Evolutionary conservation across 1,140 invertebrate species (phyloP).

Genomic region (Zaprionus tsacasi): DNA sequence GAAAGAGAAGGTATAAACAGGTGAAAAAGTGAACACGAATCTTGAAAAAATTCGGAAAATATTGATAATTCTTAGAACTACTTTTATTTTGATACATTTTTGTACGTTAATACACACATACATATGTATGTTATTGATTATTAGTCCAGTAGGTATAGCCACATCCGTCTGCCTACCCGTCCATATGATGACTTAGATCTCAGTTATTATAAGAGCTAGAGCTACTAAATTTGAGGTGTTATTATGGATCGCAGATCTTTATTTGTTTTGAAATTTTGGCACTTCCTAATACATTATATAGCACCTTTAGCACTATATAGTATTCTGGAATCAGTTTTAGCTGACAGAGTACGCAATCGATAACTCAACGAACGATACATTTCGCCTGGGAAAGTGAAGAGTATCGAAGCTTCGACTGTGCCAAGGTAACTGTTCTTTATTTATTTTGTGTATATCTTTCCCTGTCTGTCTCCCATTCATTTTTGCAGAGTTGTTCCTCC

Average conservation of each 20-base stretch:
- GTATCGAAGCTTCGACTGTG: background rate
- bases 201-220: background rate
- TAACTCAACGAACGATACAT: background rate
- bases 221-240: background rate
- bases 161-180: background rate
- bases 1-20: no score
- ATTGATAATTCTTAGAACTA: no score
- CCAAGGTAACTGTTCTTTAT: conserved; percentile 5
- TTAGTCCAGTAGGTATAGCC: background rate
- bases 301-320: no score
- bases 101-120: no score
- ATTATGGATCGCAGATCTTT: background rate
- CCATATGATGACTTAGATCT: background rate
- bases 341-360: background rate
- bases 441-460: background rate
- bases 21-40: no score
- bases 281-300: background rate
- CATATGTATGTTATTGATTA: no score
- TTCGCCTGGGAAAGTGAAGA: background rate
- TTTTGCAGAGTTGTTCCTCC: conserved; percentile 21
- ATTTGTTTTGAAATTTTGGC: background rate
- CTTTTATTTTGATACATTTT: no score
- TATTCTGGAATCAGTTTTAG: no score
- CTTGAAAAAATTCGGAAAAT: no score
- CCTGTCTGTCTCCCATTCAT: conserved; percentile 1